Evolutionary conservation across 2,888 invertebrate genomes (phyloP).

Genomic region (Rhagophthalmus giganteus): DNA sequence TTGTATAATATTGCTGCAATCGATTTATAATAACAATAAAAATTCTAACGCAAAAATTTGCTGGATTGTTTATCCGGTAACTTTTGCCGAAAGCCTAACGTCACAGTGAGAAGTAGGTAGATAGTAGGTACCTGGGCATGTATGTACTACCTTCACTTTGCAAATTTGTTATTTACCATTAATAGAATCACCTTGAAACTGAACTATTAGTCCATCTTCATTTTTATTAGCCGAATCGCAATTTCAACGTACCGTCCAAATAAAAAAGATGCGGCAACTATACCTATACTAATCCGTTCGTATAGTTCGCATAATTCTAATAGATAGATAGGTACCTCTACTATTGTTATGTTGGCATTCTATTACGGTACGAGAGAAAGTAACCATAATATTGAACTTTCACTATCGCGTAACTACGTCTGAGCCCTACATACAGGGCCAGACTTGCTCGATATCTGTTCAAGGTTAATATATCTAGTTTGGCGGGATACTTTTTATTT

Average conservation of each 20-base stretch:
- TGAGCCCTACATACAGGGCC: conserved; percentile 31
- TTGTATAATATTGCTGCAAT: conserved; percentile 55
- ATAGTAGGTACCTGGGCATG: too few species aligned
- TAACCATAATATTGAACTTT: conserved; percentile 55
- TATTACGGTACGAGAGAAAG: conserved; percentile 55
- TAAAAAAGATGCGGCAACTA: conserved; percentile 20
- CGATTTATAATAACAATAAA: conserved; percentile 46
- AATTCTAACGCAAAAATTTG: conserved; percentile 23
- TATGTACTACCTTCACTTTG: too few species aligned
- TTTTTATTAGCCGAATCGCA: conserved; percentile 7
- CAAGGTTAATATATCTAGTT: conserved; percentile 27
- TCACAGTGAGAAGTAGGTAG: too few species aligned
- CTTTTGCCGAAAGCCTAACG: too few species aligned
- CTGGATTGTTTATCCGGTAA: conserved; percentile 5
- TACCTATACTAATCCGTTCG: conserved; percentile 20
- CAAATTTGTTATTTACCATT: conserved; percentile 9
- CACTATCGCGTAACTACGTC: conserved; percentile 54
- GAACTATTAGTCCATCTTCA: conserved; percentile 11
- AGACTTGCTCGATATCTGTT: conserved; percentile 20
- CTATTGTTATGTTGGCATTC: conserved; percentile 53
- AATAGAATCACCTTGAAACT: conserved; percentile 4
- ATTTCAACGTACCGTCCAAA: conserved; percentile 22
- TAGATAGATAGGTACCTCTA: too few species aligned
- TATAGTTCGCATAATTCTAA: conserved; percentile 37
- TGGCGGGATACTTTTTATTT: background rate